Percentiles rank a stretch among this genome's conserved stretches.
These are phyloP conservation scores for Endomychus coccineus DNA, from an alignment of 2,888 invertebrate genomes.

Conservation along the genomic window DNA sequence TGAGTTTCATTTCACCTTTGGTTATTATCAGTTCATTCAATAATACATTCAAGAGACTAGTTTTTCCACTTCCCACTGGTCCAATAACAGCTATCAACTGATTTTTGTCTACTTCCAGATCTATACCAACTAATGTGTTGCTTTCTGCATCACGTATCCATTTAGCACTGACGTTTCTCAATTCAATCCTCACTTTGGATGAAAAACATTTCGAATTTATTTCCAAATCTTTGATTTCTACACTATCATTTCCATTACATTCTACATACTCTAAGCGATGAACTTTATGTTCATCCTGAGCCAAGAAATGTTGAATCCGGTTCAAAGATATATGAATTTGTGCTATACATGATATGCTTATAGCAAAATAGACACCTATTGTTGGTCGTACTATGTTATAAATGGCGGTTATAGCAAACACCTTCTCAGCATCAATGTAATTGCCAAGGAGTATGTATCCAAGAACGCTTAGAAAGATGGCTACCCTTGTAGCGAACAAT, in stretches of 20 bases:
- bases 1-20: conserved; percentile 56
- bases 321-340: conserved; percentile 67
- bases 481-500: conserved; percentile 76
- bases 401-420: conserved; percentile 79
- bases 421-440: conserved; percentile 66
- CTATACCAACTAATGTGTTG: conserved; percentile 51
- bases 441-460: conserved; percentile 62
- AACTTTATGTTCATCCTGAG: conserved; percentile 44
- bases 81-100: conserved; percentile 51
- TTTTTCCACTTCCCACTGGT: conserved; percentile 58
- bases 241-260: conserved; percentile 60
- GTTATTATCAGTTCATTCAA: conserved; percentile 64
- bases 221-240: conserved; percentile 49
- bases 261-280: too few relatives aligned
- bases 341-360: conserved; percentile 68
- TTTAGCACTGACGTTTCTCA: conserved; percentile 59
- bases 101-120: conserved; percentile 55
- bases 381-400: conserved; percentile 77
- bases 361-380: conserved; percentile 85
- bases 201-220: too few relatives aligned
- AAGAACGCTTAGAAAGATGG: conserved; percentile 72
- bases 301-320: conserved; percentile 53
- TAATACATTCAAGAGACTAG: conserved; percentile 47
- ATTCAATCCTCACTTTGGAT: conserved; percentile 48
- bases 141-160: conserved; percentile 46